phyloP scores from a whole-genome alignment of 1,140 invertebrate genomes.

The Tyrophagus putrescentiae region DNA sequence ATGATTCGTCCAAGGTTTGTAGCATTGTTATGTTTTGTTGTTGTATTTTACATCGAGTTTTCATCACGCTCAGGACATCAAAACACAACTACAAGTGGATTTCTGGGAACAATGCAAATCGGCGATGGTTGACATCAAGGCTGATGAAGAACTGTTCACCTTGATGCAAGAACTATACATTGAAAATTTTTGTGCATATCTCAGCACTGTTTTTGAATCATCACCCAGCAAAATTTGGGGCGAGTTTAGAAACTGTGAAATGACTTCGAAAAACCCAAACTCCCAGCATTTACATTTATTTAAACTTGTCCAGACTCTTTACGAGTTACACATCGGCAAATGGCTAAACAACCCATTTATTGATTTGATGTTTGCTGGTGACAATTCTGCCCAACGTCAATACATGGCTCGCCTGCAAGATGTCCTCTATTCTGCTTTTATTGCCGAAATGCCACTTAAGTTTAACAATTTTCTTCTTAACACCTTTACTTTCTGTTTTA shows the following conservation, averaged over 20 bases:
- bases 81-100: background rate
- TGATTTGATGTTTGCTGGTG: background rate
- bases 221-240: slow-evolving; percentile 5
- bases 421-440: background rate
- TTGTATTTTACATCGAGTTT: background rate
- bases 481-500: slow-evolving; percentile 11
- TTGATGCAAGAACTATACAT: background rate
- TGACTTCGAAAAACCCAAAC: background rate
- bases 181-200: slow-evolving; percentile 1
- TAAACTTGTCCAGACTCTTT: background rate
- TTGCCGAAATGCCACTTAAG: slow-evolving; percentile 13
- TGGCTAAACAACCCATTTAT: background rate
- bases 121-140: background rate
- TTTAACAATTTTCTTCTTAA: slow-evolving; percentile 10
- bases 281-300: background rate
- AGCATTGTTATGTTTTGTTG: too few species aligned
- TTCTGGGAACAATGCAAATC: background rate
- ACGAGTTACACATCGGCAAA: background rate
- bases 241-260: background rate
- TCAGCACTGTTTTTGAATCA: background rate
- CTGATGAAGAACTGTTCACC: background rate
- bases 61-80: background rate
- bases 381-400: background rate
- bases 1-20: too few species aligned
- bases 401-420: background rate